phyloP scores from a whole-genome alignment of 1,140 invertebrate species.

The Archegozetes longisetosus region DNA sequence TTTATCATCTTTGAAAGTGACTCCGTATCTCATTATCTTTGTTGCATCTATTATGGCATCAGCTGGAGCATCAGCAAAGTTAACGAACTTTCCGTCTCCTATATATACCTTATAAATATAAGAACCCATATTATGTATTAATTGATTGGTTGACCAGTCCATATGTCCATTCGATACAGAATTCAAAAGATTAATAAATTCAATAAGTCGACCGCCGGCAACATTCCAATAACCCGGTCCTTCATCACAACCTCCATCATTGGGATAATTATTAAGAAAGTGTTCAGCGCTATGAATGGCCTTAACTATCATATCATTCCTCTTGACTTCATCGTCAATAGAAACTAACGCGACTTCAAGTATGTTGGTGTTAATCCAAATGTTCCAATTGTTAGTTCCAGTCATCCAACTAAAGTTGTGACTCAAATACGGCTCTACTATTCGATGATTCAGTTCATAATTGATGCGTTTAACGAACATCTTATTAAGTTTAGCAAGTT shows the following conservation, averaged over 20 bases:
- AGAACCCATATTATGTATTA: not conserved
- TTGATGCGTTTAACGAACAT: slow-evolving; percentile 4
- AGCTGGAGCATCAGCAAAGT: slow-evolving; percentile 6
- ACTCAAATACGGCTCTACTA: slow-evolving; percentile 1
- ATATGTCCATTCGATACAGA: not conserved
- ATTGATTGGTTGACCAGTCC: not conserved
- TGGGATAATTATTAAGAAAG: slow-evolving; percentile 6
- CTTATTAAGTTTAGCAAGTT: not conserved
- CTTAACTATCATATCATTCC: not conserved
- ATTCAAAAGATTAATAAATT: slow-evolving; percentile 6
- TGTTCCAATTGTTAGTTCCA: slow-evolving; percentile 7
- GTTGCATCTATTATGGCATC: not conserved
- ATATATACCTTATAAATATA: slow-evolving; percentile 10
- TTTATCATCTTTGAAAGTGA: slow-evolving; percentile 4
- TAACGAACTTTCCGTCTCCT: not conserved
- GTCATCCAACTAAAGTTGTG: slow-evolving; percentile 5
- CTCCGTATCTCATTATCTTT: not conserved
- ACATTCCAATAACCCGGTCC: slow-evolving; percentile 5
- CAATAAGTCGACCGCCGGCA: slow-evolving; percentile 2
- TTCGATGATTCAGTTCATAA: slow-evolving; percentile 7
- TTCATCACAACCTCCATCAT: slow-evolving; percentile 13
- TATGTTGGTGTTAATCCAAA: slow-evolving; percentile 11
- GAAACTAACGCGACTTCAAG: not conserved
- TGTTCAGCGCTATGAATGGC: slow-evolving; percentile 1
- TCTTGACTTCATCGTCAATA: not conserved